Evolutionary conservation across 2,113 vertebrate genomes (phyloP).

Genomic region (Pterocles burchelli): DNA sequence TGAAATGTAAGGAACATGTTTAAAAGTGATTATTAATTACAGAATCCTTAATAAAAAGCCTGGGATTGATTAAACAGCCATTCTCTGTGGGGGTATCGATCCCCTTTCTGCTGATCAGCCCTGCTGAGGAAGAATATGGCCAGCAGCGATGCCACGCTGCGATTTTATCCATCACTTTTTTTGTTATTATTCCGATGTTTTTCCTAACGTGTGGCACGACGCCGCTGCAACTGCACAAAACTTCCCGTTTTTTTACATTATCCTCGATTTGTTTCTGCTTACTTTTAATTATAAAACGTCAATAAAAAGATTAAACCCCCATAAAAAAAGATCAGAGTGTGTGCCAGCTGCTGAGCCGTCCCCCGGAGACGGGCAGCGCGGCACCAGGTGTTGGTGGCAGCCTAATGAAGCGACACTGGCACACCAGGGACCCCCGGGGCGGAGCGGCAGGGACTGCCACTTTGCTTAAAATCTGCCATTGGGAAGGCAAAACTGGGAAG

Average conservation of each 20-base stretch:
- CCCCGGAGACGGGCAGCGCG: conserved; percentile 74
- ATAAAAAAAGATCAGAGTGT: conserved; percentile 66
- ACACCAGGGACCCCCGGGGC: conserved; percentile 50
- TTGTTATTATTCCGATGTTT: background rate
- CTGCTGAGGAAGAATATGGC: background rate
- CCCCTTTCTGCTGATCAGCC: background rate
- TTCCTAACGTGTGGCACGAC: background rate
- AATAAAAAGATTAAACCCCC: conserved; percentile 45
- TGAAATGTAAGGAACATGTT: background rate
- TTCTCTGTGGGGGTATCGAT: background rate
- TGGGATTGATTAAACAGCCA: background rate
- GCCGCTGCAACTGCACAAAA: background rate
- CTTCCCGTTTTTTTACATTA: background rate
- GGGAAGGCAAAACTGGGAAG: background rate
- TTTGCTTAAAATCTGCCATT: conserved; percentile 16
- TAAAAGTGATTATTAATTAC: background rate
- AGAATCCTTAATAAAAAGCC: background rate
- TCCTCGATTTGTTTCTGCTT: conserved; percentile 15
- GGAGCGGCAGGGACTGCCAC: conserved; percentile 17
- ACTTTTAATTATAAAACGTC: conserved; percentile 54
- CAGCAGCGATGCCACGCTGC: background rate
- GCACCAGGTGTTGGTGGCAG: conserved; percentile 81
- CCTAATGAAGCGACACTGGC: conserved; percentile 77
- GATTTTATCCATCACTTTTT: rapidly evolving
- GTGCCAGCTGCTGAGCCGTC: conserved; percentile 81